Evolutionary conservation across 2,888 invertebrate species (phyloP), one percentile per base, ranked within the genome.

Genomic region (Drosophila mimetica): DNA sequence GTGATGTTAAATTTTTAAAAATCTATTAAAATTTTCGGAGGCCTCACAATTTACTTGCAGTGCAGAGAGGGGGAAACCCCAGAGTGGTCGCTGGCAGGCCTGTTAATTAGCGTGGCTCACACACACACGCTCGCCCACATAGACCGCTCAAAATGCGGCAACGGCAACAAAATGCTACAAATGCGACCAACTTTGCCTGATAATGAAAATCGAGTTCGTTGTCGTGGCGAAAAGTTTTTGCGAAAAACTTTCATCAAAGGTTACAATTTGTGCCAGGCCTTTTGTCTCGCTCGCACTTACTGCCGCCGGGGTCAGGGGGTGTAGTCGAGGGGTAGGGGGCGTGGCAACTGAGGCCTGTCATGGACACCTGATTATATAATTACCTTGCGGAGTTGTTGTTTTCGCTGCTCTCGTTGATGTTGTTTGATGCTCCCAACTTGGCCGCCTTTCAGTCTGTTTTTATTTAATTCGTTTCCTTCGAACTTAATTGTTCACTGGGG

Each of bases 211-310:
- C 81, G 79, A 79, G 78, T 81, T 55, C 72, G 76, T 69, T 63
- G 65, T 67, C 75, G 64, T 67, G 65, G 64, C 71, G 65, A 44
- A 81, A 85, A 81, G 80, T 81, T 69, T 65, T 58, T 82, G 65
- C 79, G 79, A 71, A 76, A 76, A 81, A 86, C 83, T 86, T 86
- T 86, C 81, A 79, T 81, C 81, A 86, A 86, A 86, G 86, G 80
- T 81, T 86, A 79, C 86, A 86, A 83, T 77, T 82, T 81, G 51
- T 67, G 69, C 65, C 71, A 50, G 63, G 59, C 50, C 44, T 50
- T 71, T 71, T 60, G 61, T 60, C 71, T 61, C 46, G 22, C 41
- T 41, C 48, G 34, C 32, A 39, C 47, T n/a, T 7, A n/a, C 1
- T 50, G 54, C 72, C 54, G 5, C 28, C 6, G 37, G 25, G 39